Conservation (phyloP, 2,113 vertebrate species). For the Holacanthus passer region DNA sequence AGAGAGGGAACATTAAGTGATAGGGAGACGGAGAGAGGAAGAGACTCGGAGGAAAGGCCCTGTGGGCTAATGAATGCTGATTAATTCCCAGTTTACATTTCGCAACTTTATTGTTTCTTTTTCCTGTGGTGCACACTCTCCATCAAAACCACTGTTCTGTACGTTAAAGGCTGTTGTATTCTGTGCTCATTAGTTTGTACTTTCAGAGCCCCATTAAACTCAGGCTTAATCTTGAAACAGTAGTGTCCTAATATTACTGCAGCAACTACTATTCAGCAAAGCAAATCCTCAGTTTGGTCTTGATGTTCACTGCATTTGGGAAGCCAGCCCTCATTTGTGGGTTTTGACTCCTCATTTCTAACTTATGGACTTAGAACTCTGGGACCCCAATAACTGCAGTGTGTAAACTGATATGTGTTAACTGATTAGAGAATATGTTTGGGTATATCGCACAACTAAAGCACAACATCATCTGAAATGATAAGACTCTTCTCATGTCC, state of each 20-base stretch:
- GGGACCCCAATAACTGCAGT: neutral
- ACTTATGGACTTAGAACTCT: neutral
- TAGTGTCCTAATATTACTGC: neutral
- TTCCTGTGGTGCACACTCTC: constrained; percentile 28
- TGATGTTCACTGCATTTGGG: neutral
- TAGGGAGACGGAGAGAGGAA: constrained; percentile 44
- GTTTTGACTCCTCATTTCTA: neutral
- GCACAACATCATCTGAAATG: neutral
- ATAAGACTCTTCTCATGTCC: neutral
- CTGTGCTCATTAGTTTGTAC: constrained; percentile 35
- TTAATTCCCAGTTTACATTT: constrained; percentile 80
- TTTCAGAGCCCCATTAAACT: constrained; percentile 58
- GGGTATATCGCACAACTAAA: neutral
- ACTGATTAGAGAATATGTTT: neutral
- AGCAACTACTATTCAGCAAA: neutral
- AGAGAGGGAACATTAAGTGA: constrained; percentile 71
- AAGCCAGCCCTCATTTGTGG: neutral
- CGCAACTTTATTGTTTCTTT: constrained; percentile 62
- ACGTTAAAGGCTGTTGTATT: constrained; percentile 29
- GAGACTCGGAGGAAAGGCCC: constrained; percentile 60
- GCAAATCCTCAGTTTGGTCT: neutral
- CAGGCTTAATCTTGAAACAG: constrained; percentile 28
- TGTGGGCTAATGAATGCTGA: constrained; percentile 80
- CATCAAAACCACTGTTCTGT: constrained; percentile 15
- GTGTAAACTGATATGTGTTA: neutral